phyloP scores from a whole-genome alignment of 2,113 vertebrate genomes.

The Pelecanus crispus region DNA sequence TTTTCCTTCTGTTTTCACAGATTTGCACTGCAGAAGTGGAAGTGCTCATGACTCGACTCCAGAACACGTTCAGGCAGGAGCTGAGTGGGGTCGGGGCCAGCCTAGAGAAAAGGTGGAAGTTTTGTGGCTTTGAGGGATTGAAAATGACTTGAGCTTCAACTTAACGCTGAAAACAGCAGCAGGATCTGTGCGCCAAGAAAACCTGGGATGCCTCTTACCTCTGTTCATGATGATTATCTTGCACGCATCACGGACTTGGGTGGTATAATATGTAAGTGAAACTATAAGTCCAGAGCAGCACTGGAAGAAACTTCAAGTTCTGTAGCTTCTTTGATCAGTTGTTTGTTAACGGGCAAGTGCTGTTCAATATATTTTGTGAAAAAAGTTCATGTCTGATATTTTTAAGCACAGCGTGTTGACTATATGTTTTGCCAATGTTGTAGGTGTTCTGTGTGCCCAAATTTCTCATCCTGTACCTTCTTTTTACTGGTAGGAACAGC shows the following conservation, averaged over 20 bases:
- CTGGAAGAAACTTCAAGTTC: conserved; percentile 31
- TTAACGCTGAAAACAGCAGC: not conserved
- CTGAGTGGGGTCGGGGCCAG: conserved; percentile 92
- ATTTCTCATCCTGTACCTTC: not conserved
- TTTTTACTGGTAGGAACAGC: conserved; percentile 18
- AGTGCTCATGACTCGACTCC: conserved; percentile 85
- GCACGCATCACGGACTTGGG: not conserved
- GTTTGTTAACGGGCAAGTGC: conserved; percentile 34
- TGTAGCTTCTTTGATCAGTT: conserved; percentile 40
- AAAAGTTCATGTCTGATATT: conserved; percentile 38
- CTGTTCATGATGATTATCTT: not conserved
- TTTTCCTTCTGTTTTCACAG: conserved; percentile 51
- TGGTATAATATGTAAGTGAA: conserved; percentile 11
- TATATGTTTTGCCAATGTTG: conserved; percentile 31
- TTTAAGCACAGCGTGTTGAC: conserved; percentile 3
- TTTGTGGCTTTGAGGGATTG: conserved; percentile 93
- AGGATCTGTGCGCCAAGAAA: not conserved
- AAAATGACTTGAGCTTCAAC: conserved; percentile 79
- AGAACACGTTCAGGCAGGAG: conserved; percentile 92
- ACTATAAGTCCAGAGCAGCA: conserved; percentile 31
- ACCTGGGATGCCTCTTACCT: not conserved
- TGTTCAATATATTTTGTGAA: conserved; percentile 21
- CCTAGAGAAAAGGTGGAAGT: conserved; percentile 96
- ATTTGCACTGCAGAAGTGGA: conserved; percentile 89
- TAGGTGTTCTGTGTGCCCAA: conserved; percentile 56